These are phyloP conservation scores for Penaeus chinensis DNA, from an alignment of 1,140 invertebrate genomes.

Conservation along the genomic window DNA sequence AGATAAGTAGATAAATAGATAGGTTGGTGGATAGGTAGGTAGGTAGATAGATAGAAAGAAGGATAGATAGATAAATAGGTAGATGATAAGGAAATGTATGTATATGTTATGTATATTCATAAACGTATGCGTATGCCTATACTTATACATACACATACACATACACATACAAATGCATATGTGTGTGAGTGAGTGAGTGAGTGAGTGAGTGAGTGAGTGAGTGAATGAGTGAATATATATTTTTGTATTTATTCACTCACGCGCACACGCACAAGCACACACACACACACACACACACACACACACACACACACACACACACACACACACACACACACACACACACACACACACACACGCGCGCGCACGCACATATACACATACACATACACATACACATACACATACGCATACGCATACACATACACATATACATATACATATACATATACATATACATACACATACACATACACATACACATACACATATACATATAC, in stretches of 20 bases:
- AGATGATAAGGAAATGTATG: background rate
- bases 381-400: background rate
- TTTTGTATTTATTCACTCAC: background rate
- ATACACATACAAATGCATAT: background rate
- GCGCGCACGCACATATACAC: background rate
- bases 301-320: background rate
- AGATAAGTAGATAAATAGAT: too few relatives aligned
- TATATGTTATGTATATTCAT: slow-evolving; percentile 2
- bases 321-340: slow-evolving; percentile 1
- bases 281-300: background rate
- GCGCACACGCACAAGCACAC: background rate
- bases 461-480: background rate
- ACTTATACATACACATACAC: background rate
- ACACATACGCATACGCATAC: background rate
- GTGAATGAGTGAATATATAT: background rate
- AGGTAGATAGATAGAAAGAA: background rate
- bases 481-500: background rate
- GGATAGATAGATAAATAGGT: background rate
- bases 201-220: background rate
- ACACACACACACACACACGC: slow-evolving; percentile 5
- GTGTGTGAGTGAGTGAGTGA: background rate
- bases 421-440: background rate
- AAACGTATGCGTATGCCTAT: background rate
- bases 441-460: background rate
- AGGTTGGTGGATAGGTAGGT: background rate